These are phyloP conservation scores for Colius striatus DNA, from an alignment of 2,113 vertebrate species.

Conservation along the genomic window DNA sequence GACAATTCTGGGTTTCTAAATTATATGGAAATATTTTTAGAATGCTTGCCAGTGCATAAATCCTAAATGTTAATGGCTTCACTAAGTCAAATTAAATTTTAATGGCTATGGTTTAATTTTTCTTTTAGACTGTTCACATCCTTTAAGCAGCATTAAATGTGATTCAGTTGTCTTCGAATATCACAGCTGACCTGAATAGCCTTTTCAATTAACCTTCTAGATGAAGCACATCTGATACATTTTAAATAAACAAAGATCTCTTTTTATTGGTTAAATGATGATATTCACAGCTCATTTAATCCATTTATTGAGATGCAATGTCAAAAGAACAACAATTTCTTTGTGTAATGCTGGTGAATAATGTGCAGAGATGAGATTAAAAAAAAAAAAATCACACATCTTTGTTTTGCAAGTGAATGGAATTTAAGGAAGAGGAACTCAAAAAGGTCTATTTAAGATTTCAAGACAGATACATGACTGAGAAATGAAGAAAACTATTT, in stretches of 20 bases:
- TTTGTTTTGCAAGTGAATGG: background rate
- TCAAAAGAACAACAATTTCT: constrained; percentile 31
- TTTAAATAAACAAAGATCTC: constrained; percentile 64
- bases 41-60: constrained; percentile 62
- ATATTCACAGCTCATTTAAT: constrained; percentile 55
- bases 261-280: constrained; percentile 59
- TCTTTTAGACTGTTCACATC: constrained; percentile 36
- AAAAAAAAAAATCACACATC: background rate
- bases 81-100: constrained; percentile 73
- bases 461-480: background rate
- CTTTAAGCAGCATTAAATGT: constrained; percentile 59
- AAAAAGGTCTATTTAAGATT: background rate
- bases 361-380: background rate
- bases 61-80: constrained; percentile 62
- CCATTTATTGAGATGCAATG: constrained; percentile 32
- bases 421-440: background rate
- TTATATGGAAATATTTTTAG: constrained; percentile 56
- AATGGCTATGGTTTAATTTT: constrained; percentile 60
- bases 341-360: background rate
- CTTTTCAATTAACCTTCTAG: constrained; percentile 66
- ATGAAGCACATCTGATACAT: constrained; percentile 52
- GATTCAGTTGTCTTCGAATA: constrained; percentile 64
- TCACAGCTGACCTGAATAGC: constrained; percentile 55
- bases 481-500: background rate
- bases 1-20: constrained; percentile 26